Conservation (phyloP, 2,797 vertebrate species). For the Peromyscus aztecus region DNA sequence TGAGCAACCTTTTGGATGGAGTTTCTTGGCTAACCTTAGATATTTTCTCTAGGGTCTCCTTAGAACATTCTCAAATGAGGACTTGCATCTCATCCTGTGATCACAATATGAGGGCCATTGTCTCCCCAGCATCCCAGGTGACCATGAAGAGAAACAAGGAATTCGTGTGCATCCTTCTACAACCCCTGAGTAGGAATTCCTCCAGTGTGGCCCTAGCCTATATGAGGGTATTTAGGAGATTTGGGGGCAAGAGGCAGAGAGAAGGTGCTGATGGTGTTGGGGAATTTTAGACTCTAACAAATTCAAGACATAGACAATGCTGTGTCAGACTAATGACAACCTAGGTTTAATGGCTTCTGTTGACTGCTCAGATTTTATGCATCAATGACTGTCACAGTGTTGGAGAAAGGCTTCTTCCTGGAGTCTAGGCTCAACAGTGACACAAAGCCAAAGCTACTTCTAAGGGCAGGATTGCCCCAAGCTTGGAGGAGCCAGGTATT, state of each 20-base stretch:
- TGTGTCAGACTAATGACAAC: neutral
- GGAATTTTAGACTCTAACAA: neutral
- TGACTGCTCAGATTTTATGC: neutral
- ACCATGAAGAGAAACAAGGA: neutral
- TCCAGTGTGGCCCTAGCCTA: no score
- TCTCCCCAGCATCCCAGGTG: neutral
- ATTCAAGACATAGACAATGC: neutral
- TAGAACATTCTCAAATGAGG: neutral
- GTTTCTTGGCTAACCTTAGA: neutral
- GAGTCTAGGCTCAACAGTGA: neutral
- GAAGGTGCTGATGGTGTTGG: neutral
- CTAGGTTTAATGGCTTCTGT: neutral
- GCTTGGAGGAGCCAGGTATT: neutral
- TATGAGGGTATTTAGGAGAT: neutral
- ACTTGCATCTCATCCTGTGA: neutral
- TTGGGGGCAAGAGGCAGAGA: neutral
- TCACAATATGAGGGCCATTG: conserved; percentile 52
- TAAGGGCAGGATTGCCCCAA: neutral
- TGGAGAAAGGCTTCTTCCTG: neutral
- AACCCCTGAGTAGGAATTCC: no score
- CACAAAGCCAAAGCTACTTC: neutral
- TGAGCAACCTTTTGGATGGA: neutral
- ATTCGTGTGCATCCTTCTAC: neutral
- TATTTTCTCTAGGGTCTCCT: conserved; percentile 71
- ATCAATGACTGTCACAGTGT: neutral